phyloP scores from a whole-genome alignment of 2,113 vertebrate genomes.

The Myanophis thanlyinensis region DNA sequence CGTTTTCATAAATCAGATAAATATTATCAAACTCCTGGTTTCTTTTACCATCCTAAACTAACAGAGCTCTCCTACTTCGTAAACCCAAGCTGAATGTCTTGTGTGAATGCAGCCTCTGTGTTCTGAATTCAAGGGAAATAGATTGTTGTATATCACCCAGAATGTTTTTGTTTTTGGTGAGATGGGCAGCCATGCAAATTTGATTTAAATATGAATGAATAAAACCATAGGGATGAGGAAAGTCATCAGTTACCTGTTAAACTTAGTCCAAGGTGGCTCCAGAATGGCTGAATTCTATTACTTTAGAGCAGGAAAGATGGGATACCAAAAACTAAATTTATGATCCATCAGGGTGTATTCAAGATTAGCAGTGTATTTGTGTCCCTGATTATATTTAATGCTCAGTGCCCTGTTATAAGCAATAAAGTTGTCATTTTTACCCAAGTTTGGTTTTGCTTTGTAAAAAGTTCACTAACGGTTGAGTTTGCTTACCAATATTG shows the following conservation, averaged over 20 bases:
- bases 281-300: not conserved
- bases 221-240: not conserved
- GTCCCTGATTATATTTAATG: not conserved
- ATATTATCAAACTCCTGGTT: not conserved
- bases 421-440: not conserved
- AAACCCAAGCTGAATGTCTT: not conserved
- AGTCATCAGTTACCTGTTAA: not conserved
- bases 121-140: not conserved
- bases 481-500: no score
- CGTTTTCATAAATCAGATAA: not conserved
- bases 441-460: not conserved
- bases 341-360: not conserved
- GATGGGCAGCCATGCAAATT: no score
- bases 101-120: not conserved
- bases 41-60: not conserved
- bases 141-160: no score
- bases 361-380: not conserved
- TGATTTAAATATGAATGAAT: no score
- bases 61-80: not conserved
- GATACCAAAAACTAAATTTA: not conserved
- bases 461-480: no score
- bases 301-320: not conserved
- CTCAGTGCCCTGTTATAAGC: not conserved
- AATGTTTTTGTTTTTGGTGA: no score
- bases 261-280: not conserved